Evolutionary conservation across 2,888 invertebrate species (phyloP), one percentile per base, ranked within the genome.

Genomic region (Sarcophaga rosellei): DNA sequence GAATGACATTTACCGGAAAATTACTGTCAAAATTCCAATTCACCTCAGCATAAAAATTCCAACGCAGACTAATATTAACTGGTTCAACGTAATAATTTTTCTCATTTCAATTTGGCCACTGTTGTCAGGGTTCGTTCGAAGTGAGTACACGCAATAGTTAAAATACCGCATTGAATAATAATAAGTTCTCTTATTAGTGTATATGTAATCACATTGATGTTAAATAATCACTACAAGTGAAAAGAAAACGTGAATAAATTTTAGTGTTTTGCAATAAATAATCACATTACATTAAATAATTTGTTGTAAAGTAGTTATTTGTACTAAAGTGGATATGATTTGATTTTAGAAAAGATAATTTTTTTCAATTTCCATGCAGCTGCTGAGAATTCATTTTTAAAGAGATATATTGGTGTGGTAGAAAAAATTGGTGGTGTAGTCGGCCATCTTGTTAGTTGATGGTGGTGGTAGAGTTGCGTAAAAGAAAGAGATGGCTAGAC

Each of bases 101-200:
- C 80, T 88, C 89, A 88, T 87, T 91, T 91, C 86, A 89, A 73
- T 70, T 85, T 69, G 89, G 90, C 90, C 92, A 91, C 92, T 92
- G 92, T 92, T 92, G 92, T 92, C 91, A 92, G 92, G 92, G 92
- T 92, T 92, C 90, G 92, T 92, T 92, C 90, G 90, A 92, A 92
- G 92, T 92, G 92, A 92, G 92, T 92, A 90, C 88, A 88, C 80
- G 75, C 66, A 73, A 47, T 25, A 84, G 17, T 75, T 70, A 23
- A 44, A 47, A 35, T 68, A 76, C 21, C 62, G 79, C 35, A 73
- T 63, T 3, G 25, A 62, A 62, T 65, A 45, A 25, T 53, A 75
- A 59, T 81, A 87, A 73, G 70, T 47, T 44, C 63, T 81, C 59
- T 21, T 63, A 21, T 20, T 57, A 4, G 12, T 76, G 4, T 73